Percentiles rank a stretch among this genome's conserved stretches.
Conservation (phyloP, 2,113 vertebrate species). For the Anolis sagrei region DNA sequence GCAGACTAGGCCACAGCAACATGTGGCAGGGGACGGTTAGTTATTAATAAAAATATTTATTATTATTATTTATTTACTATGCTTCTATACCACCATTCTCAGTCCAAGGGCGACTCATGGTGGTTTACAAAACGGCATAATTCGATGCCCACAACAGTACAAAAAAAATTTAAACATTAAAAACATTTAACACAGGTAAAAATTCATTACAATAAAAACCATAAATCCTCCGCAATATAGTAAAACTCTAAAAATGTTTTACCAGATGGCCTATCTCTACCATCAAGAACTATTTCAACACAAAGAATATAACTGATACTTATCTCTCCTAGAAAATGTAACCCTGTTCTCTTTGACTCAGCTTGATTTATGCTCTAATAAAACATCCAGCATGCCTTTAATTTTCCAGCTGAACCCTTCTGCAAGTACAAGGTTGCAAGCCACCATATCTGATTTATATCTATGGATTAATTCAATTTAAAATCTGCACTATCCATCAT, state of each 20-base stretch:
- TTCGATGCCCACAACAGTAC: no score
- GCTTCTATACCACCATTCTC: no score
- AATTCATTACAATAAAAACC: no score
- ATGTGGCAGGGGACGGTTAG: no score
- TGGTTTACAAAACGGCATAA: no score
- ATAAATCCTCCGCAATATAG: no score
- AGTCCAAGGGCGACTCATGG: no score
- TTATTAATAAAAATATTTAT: no score
- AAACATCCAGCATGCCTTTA: not conserved
- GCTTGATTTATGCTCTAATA: conserved; percentile 15
- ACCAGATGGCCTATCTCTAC: rapidly evolving
- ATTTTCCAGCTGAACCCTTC: conserved; percentile 12
- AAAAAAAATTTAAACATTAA: no score
- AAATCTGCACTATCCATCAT: not conserved
- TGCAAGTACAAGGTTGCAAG: conserved; percentile 5
- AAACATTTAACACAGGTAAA: no score
- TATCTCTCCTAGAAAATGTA: not conserved
- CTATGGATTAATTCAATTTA: conserved; percentile 7
- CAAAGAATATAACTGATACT: not conserved
- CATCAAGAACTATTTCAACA: not conserved
- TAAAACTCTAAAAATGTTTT: not conserved
- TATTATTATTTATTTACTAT: no score
- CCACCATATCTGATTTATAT: not conserved
- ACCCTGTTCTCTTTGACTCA: conserved; percentile 5
- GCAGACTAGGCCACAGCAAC: no score